Evolutionary conservation across 2,797 vertebrate genomes (phyloP).

Genomic region (Spondyliosoma cantharus): DNA sequence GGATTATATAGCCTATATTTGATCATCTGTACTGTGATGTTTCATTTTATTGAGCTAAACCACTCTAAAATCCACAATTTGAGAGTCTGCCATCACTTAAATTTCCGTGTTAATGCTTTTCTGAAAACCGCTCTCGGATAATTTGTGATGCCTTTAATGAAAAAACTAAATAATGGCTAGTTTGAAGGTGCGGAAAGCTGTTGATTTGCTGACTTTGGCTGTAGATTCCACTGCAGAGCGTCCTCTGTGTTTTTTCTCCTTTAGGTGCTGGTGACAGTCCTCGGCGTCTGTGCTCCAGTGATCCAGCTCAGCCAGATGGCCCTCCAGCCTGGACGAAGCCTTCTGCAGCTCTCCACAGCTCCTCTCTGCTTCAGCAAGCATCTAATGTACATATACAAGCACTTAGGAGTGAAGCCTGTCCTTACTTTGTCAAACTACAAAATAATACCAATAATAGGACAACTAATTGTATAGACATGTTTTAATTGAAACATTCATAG

Average conservation of each 20-base stretch:
- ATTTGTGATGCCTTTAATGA: not conserved
- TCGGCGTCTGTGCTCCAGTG: slow-evolving; percentile 73
- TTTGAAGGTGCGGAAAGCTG: not conserved
- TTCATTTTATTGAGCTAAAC: not conserved
- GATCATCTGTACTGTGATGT: not conserved
- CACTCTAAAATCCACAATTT: not conserved
- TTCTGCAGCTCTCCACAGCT: slow-evolving; percentile 71
- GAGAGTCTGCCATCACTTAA: not conserved
- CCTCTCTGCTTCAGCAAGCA: slow-evolving; percentile 63
- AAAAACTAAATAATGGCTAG: not conserved
- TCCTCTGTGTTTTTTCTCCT: slow-evolving; percentile 45
- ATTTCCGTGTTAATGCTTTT: not conserved
- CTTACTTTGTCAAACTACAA: not conserved
- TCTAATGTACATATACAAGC: slow-evolving; percentile 34
- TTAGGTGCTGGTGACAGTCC: slow-evolving; percentile 63
- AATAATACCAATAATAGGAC: not conserved
- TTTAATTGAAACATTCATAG: not conserved
- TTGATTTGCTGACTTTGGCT: slow-evolving; percentile 50
- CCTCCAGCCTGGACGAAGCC: slow-evolving; percentile 69
- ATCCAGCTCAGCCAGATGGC: slow-evolving; percentile 72
- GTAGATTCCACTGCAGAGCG: slow-evolving; percentile 5
- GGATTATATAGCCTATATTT: not conserved
- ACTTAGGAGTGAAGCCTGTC: not conserved
- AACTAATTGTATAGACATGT: not conserved
- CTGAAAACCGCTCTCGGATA: not conserved